Evolutionary conservation across 2,797 vertebrate genomes (phyloP), one percentile per base, ranked within the genome.

Genomic region (Chelidonichthys spinosus): DNA sequence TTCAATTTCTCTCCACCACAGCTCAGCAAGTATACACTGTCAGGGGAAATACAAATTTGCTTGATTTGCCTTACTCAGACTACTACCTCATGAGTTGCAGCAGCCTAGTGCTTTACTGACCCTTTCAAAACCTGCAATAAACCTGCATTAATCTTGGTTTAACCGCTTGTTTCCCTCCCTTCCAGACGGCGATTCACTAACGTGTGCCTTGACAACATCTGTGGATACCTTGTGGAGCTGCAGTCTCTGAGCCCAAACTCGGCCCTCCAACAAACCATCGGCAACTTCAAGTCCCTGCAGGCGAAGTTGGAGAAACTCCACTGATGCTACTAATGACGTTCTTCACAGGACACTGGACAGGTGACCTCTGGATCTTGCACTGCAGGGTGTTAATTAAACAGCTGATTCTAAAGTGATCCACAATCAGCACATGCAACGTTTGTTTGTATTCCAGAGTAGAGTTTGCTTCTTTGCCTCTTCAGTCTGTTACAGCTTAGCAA

Each of bases 211-310:
- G 98, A 99, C 89, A 96, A 97, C 81, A 95, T 99, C 83, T 97
- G 97, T 7, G 95, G 96, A 44, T 99, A 99, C 84, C 95, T 99
- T 11, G 98, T 99, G 82, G 97, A 99, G 89, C 95, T 99, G 69
- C 98, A 99, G 87, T 98, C 98, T 8, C 93, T 98, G 89, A 97
- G 95, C 72, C 97, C 97, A 0, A 97, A 95, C 8, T 56, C 90
- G 0, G 84, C 87, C 13, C 95, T 99, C 69, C 97, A 98, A 61
- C 92, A 95, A 39, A 96, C 92, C 44, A 94, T 96, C 40, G 96
- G 96, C 49, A 97, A 98, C 91, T 99, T 99, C 85, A 99, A 98
- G 89, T 96, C 97, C 11, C 94, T 99, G 65, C 98, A 99, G 85
- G 96, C 96, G 40, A 99, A 99, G 87, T 92, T 99, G 88, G 97